Percentiles rank a stretch among this genome's conserved stretches.
Conservation (phyloP, 2,113 vertebrate genomes). For the Rhinopomastus cyanomelas region DNA sequence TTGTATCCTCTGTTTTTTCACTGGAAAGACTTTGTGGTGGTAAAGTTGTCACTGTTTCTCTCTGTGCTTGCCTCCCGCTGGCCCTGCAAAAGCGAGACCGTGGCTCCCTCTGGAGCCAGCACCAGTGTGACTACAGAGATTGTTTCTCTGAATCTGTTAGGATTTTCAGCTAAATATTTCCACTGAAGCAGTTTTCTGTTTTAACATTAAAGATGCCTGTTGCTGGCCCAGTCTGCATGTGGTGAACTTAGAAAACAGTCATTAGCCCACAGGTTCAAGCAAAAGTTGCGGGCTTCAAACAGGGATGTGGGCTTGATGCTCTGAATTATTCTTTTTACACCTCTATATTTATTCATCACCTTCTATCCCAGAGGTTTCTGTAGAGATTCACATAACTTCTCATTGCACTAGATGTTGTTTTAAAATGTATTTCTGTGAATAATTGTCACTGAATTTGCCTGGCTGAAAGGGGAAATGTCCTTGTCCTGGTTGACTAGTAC, state of each 20-base stretch:
- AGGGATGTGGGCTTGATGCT: neutral
- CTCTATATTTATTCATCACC: neutral
- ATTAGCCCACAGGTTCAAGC: neutral
- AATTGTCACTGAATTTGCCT: neutral
- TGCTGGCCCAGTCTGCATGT: neutral
- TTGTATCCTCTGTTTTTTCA: neutral
- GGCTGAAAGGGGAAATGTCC: neutral
- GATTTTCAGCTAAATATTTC: neutral
- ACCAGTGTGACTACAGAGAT: neutral
- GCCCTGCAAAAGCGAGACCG: constrained; percentile 37
- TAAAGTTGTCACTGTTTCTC: neutral
- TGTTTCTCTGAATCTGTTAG: neutral
- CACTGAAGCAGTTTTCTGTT: neutral
- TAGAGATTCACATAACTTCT: neutral
- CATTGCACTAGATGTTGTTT: neutral
- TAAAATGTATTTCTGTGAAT: neutral
- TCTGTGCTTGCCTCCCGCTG: neutral
- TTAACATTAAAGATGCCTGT: neutral
- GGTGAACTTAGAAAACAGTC: neutral
- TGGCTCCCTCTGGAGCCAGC: constrained; percentile 69
- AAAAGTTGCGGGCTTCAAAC: neutral
- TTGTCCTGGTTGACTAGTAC: neutral
- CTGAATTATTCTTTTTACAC: neutral
- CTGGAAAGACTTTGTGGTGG: neutral
- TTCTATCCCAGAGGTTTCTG: neutral